Conservation (phyloP, 53 echinoderm and acorn worm species). For the Mesocentrotus franciscanus region DNA sequence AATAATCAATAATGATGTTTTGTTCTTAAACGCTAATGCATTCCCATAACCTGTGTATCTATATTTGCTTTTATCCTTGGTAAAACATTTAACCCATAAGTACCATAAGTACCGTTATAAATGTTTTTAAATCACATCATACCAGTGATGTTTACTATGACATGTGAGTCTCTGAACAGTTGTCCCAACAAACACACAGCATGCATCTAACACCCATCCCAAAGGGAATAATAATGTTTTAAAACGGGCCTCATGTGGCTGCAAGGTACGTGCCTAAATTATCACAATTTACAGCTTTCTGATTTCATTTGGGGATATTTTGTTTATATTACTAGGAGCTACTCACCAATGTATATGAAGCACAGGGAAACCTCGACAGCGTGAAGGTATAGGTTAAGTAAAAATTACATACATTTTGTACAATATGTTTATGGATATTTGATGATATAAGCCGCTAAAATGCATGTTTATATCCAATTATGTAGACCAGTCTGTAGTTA, state of each 20-base stretch:
- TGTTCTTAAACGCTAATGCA: background rate
- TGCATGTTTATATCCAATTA: too few relatives aligned
- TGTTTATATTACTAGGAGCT: too few relatives aligned
- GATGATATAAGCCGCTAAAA: too few relatives aligned
- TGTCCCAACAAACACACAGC: slow-evolving; percentile 46
- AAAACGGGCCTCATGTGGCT: slow-evolving; percentile 2
- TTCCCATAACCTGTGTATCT: background rate
- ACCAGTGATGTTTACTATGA: slow-evolving; percentile 11
- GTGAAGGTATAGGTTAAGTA: background rate
- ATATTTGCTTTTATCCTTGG: background rate
- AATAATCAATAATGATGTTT: too few relatives aligned
- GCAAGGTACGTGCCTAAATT: slow-evolving; percentile 8
- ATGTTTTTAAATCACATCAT: slow-evolving; percentile 21
- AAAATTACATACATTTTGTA: background rate
- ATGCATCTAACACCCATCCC: background rate
- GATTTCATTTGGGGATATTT: background rate
- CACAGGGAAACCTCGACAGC: background rate
- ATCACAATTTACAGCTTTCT: slow-evolving; percentile 17
- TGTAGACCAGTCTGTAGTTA: too few relatives aligned
- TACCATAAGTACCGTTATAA: background rate
- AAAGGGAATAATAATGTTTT: slow-evolving; percentile 10
- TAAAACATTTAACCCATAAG: slow-evolving; percentile 15
- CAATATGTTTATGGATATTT: too few relatives aligned
- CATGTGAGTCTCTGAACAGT: slow-evolving; percentile 34
- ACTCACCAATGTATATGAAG: background rate